phyloP scores from a whole-genome alignment of 2,113 vertebrate species.

The Tringa solitaria region DNA sequence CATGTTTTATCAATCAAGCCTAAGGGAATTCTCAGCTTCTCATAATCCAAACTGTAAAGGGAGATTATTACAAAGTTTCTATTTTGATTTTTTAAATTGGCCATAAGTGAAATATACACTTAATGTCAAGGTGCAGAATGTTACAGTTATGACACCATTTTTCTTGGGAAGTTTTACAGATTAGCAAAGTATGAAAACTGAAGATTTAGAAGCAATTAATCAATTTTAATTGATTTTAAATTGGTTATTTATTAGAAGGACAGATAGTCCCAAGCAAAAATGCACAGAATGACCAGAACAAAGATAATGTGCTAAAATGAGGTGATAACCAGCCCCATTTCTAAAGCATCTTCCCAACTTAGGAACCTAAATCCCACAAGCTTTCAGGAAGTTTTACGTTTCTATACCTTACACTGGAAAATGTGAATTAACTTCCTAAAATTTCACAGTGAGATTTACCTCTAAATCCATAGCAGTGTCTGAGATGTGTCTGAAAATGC shows the following conservation, averaged over 20 bases:
- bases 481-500: background rate
- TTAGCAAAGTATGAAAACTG: conserved; percentile 9
- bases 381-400: background rate
- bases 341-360: background rate
- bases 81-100: conserved; percentile 78
- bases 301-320: background rate
- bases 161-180: conserved; percentile 32
- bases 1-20: conserved; percentile 93
- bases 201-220: background rate
- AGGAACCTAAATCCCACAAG: background rate
- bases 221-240: background rate
- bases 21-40: conserved; percentile 85
- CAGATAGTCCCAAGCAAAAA: background rate
- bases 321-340: background rate
- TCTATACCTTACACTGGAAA: background rate
- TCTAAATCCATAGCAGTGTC: background rate
- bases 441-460: background rate
- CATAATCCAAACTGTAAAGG: conserved; percentile 72
- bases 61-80: conserved; percentile 84
- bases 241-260: background rate
- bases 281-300: background rate
- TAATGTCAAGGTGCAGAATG: conserved; percentile 65
- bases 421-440: background rate
- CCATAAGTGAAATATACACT: conserved; percentile 74
- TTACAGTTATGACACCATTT: background rate